A percentile compares a stretch with the other conserved stretches of the same genome.
Conservation (phyloP, 2,113 vertebrate species). For the Heterotilapia buettikoferi region DNA sequence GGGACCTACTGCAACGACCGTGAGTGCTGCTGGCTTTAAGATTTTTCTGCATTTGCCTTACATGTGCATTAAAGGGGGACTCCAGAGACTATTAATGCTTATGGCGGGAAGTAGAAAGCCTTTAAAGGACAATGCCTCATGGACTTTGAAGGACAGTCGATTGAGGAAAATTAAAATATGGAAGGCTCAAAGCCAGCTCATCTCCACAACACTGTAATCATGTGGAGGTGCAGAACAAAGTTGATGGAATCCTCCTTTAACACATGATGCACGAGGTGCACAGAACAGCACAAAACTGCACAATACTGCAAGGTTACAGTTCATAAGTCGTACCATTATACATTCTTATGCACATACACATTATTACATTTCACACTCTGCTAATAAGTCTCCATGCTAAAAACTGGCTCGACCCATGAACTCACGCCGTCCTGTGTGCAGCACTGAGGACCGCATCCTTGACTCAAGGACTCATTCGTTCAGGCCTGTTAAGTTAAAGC, state of each 20-base stretch:
- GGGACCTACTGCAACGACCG: slow-evolving; percentile 96
- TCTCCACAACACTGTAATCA: not conserved
- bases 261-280: not conserved
- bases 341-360: not conserved
- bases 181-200: not conserved
- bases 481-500: not conserved
- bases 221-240: not conserved
- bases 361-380: not conserved
- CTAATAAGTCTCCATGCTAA: not conserved
- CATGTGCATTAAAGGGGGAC: not conserved
- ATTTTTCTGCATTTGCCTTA: not conserved
- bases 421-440: not conserved
- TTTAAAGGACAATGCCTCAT: not conserved
- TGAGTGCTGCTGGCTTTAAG: slow-evolving; percentile 72
- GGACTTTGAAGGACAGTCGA: not conserved
- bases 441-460: not conserved
- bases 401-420: not conserved
- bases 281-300: not conserved
- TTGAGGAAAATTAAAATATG: not conserved
- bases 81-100: not conserved
- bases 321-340: not conserved
- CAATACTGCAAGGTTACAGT: not conserved
- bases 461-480: not conserved
- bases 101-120: not conserved
- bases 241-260: not conserved